Conservation (phyloP, 2,797 vertebrate genomes). For the Acanthurus leucopareius region DNA sequence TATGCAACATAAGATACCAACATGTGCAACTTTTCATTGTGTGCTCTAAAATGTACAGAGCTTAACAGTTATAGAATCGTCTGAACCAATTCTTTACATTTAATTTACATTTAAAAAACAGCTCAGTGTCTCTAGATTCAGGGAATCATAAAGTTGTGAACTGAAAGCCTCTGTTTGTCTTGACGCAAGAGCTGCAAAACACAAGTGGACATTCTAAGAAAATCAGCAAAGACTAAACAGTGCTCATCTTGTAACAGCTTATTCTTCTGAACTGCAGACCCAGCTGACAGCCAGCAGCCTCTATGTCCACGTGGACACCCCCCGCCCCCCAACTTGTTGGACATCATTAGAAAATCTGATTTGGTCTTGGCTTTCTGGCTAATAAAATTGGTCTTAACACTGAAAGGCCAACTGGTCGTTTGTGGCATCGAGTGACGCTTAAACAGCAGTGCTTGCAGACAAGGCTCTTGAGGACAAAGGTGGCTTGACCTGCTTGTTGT, state of each 20-base stretch:
- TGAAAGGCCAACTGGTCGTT: constrained; percentile 2
- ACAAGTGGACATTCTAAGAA: constrained; percentile 12
- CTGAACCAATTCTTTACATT: background rate
- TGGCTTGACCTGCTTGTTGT: constrained; percentile 43
- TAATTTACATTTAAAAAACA: background rate
- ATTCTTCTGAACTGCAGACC: constrained; percentile 19
- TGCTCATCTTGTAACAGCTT: constrained; percentile 1
- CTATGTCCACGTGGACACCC: background rate
- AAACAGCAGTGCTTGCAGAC: constrained; percentile 44
- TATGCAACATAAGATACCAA: background rate
- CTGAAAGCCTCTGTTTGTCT: constrained; percentile 3
- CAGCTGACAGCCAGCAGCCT: constrained; percentile 7
- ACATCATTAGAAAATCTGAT: constrained; percentile 38
- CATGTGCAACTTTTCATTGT: background rate
- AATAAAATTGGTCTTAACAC: constrained; percentile 10
- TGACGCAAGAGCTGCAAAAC: constrained; percentile 8
- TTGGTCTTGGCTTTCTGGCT: constrained; percentile 40
- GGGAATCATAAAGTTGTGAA: background rate
- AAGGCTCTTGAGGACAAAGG: constrained; percentile 29
- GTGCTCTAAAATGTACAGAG: constrained; percentile 28
- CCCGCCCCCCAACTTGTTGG: background rate
- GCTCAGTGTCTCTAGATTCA: background rate
- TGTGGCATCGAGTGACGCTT: constrained; percentile 14
- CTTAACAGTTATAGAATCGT: background rate
- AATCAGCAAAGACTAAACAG: constrained; percentile 9